These are phyloP conservation scores for Diabrotica virgifera DNA, from an alignment of 1,140 invertebrate species.

Conservation along the genomic window DNA sequence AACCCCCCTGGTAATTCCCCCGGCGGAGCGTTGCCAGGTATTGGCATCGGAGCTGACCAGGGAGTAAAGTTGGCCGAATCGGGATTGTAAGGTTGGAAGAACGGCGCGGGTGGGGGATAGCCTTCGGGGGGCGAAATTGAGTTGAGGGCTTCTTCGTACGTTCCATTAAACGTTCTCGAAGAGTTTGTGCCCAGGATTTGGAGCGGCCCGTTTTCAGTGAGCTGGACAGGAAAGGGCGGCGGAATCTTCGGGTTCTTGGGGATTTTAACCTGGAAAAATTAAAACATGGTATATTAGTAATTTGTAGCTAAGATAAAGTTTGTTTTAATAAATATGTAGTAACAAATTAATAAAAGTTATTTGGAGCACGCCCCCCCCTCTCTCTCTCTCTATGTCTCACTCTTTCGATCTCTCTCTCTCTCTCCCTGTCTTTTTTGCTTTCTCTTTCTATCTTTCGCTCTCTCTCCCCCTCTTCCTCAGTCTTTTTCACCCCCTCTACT, in stretches of 20 bases:
- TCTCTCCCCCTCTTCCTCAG: no score
- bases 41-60: conserved; percentile 58
- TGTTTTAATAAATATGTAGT: no score
- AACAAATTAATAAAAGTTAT: no score
- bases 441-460: no score
- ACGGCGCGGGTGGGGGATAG: conserved; percentile 26
- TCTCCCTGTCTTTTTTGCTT: no score
- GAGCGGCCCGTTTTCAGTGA: conserved; percentile 74
- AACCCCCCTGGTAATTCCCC: conserved; percentile 45
- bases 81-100: conserved; percentile 47
- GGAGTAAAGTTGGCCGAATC: conserved; percentile 59
- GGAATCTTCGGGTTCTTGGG: conserved; percentile 65
- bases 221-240: conserved; percentile 84
- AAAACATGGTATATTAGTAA: background rate
- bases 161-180: conserved; percentile 61
- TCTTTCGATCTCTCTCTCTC: no score
- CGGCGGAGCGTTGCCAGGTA: conserved; percentile 58
- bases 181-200: conserved; percentile 67
- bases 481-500: no score
- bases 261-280: conserved; percentile 54
- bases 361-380: no score
- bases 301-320: no score
- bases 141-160: conserved; percentile 53
- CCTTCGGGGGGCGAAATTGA: conserved; percentile 51
- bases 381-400: no score